phyloP scores from a whole-genome alignment of 2,888 invertebrate genomes.

The Beris chalybata region DNA sequence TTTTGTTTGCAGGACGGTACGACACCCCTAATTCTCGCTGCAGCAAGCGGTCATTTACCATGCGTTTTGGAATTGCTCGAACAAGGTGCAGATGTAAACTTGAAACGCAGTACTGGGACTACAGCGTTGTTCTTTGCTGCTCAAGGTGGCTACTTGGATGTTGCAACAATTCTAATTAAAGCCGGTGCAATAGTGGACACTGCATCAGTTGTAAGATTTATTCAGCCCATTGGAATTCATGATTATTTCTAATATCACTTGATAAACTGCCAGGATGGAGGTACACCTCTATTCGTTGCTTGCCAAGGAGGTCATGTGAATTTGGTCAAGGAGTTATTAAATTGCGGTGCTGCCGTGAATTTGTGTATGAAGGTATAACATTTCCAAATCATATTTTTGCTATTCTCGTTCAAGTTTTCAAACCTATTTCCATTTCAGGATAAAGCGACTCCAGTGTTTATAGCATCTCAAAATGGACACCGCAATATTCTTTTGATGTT shows the following conservation, averaged over 20 bases:
- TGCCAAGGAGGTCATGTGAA: conserved; percentile 90
- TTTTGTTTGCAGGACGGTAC: conserved; percentile 80
- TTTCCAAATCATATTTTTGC: conserved; percentile 28
- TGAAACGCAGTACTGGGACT: conserved; percentile 87
- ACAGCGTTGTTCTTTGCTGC: conserved; percentile 92
- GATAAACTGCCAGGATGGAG: conserved; percentile 75
- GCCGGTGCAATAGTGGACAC: conserved; percentile 78
- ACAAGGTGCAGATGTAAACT: conserved; percentile 88
- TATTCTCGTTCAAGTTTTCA: background rate
- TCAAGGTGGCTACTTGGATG: conserved; percentile 86
- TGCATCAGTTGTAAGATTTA: conserved; percentile 68
- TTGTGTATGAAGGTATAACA: conserved; percentile 85
- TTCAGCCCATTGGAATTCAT: background rate
- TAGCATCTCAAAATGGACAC: conserved; percentile 93
- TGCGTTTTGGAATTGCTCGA: conserved; percentile 85
- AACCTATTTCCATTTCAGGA: conserved; percentile 63
- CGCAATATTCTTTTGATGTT: conserved; percentile 74
- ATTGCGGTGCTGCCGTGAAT: conserved; percentile 79
- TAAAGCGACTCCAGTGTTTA: conserved; percentile 87
- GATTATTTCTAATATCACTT: background rate
- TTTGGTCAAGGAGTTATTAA: conserved; percentile 81
- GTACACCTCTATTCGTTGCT: conserved; percentile 87
- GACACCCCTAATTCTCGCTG: conserved; percentile 87
- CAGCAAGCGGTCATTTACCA: conserved; percentile 86
- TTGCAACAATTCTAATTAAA: conserved; percentile 76